phyloP scores from a whole-genome alignment of 2,797 vertebrate genomes.

The Sebastes cheni region DNA sequence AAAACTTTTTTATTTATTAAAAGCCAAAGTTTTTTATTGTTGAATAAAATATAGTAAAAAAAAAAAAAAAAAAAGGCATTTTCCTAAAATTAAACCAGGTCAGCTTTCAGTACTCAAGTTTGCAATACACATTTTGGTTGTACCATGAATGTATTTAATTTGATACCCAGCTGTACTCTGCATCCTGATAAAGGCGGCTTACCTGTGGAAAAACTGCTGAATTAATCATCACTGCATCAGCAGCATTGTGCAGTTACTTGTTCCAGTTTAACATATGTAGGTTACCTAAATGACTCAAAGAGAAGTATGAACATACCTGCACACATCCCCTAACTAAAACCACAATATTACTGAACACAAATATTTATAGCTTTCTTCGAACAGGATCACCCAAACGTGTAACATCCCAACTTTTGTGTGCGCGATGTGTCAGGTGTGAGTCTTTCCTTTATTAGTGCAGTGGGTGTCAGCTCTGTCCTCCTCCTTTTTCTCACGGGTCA shows the following conservation, averaged over 20 bases:
- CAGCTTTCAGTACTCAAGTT: neutral
- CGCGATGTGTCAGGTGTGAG: neutral
- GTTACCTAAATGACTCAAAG: neutral
- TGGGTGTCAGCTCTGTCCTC: constrained; percentile 3
- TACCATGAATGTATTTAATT: neutral
- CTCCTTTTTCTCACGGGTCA: constrained; percentile 28
- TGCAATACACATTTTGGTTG: neutral
- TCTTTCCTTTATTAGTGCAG: neutral
- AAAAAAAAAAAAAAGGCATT: too few relatives aligned
- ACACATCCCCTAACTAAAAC: neutral
- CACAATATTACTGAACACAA: neutral
- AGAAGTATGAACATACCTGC: neutral
- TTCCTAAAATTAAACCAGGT: neutral
- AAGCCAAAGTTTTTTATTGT: neutral
- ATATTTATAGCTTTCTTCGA: neutral
- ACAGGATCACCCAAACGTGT: neutral
- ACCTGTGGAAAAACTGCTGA: neutral
- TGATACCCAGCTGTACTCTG: neutral
- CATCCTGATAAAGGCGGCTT: neutral
- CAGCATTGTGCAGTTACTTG: neutral
- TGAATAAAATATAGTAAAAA: neutral
- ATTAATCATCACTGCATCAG: neutral
- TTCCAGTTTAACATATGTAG: constrained; percentile 15
- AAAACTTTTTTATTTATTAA: neutral
- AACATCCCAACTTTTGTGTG: neutral